Evolutionary conservation across 2,888 invertebrate genomes (phyloP).

Genomic region (Escarpia spicata): DNA sequence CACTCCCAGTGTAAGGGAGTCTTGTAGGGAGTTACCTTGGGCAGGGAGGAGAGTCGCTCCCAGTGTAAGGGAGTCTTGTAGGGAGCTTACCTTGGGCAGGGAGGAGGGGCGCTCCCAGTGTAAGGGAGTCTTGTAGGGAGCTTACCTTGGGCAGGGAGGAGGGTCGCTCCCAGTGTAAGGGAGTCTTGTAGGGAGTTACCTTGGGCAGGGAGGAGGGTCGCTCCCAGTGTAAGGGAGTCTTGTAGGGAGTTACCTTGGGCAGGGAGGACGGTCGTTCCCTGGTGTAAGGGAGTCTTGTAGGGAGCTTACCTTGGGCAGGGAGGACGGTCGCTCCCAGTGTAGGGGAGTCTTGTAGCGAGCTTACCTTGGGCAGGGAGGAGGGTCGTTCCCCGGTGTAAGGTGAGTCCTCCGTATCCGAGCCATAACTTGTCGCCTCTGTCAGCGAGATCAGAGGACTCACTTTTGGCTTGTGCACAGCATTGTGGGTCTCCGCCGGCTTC

Average conservation of each 20-base stretch:
- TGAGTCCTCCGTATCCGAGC: conserved; percentile 68
- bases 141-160: conserved; percentile 49
- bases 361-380: conserved; percentile 68
- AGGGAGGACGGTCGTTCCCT: conserved; percentile 57
- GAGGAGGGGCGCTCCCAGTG: conserved; percentile 55
- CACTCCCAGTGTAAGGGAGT: not conserved
- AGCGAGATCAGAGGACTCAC: conserved; percentile 60
- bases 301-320: conserved; percentile 53
- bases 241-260: conserved; percentile 66
- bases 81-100: conserved; percentile 67
- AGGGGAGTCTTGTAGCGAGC: not conserved
- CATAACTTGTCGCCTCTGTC: conserved; percentile 58
- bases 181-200: conserved; percentile 51
- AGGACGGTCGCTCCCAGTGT: not conserved
- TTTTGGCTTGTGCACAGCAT: conserved; percentile 52
- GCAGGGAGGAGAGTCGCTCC: conserved; percentile 67
- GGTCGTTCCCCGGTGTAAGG: conserved; percentile 69
- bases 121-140: conserved; percentile 52
- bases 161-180: no score
- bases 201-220: conserved; percentile 67
- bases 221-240: conserved; percentile 68
- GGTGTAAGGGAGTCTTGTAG: conserved; percentile 50
- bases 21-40: conserved; percentile 62
- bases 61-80: conserved; percentile 64
- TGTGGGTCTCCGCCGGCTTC: conserved; percentile 55